Percentiles rank a stretch among this genome's conserved stretches.
Evolutionary conservation across 1,140 invertebrate genomes (phyloP).

Genomic region (Steinernema khuongi): DNA sequence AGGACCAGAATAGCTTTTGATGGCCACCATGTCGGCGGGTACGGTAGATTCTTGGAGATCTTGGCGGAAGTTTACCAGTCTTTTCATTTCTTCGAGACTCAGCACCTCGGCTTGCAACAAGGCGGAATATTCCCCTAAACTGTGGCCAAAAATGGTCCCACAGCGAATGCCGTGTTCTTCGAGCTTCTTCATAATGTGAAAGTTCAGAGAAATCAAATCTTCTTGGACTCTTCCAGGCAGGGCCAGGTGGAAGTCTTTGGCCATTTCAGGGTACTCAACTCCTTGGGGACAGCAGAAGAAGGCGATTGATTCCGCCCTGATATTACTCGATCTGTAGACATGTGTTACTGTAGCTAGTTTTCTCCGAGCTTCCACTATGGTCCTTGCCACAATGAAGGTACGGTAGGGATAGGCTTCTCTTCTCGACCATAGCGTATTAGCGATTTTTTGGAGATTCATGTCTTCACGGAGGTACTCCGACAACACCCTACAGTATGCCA

Average conservation of each 20-base stretch:
- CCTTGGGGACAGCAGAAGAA: slow-evolving; percentile 51
- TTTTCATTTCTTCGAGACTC: slow-evolving; percentile 18
- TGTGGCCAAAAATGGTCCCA: slow-evolving; percentile 41
- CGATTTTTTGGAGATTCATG: not conserved
- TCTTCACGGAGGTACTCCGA: slow-evolving; percentile 20
- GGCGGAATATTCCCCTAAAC: slow-evolving; percentile 49
- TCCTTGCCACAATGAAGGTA: slow-evolving; percentile 6
- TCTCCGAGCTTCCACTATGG: slow-evolving; percentile 22
- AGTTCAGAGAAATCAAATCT: slow-evolving; percentile 30
- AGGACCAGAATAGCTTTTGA: slow-evolving; percentile 15
- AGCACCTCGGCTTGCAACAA: slow-evolving; percentile 28
- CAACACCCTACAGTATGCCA: slow-evolving; percentile 11
- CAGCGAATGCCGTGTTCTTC: slow-evolving; percentile 24
- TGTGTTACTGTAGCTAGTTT: slow-evolving; percentile 16
- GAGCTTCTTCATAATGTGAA: slow-evolving; percentile 23
- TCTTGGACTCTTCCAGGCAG: not conserved
- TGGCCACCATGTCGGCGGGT: slow-evolving; percentile 42
- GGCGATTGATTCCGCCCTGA: slow-evolving; percentile 23
- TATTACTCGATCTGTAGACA: not conserved
- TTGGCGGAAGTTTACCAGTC: slow-evolving; percentile 32
- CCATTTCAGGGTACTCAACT: slow-evolving; percentile 46
- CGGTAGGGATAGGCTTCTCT: slow-evolving; percentile 26
- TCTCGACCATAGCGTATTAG: slow-evolving; percentile 12
- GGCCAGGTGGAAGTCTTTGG: slow-evolving; percentile 9
- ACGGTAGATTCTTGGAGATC: slow-evolving; percentile 30